Evolutionary conservation across 2,797 vertebrate species (phyloP), one percentile per base, ranked within the genome.

Genomic region (Macroramphosus scolopax): DNA sequence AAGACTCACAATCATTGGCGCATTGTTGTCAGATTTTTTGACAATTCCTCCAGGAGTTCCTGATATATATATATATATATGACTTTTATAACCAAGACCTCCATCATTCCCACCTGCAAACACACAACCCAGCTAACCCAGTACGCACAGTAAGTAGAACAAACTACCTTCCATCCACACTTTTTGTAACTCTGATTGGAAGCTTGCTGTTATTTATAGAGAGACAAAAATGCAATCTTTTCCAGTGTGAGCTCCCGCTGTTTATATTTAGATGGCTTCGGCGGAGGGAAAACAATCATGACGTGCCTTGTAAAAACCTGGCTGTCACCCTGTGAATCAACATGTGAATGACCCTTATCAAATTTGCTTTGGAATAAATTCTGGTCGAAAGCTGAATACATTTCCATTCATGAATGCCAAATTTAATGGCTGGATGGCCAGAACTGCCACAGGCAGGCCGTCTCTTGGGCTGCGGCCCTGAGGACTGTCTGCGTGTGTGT

Each of bases 361-460:
- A 76, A 87, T 88, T 83, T 83, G 77, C 72, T 82, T 60, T 80
- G 77, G 79, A 87, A 79, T 68, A 77, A 63, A 69, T 81, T 77
- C 49, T 59, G 63, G 32, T 59, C 25, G 10, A 54, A 62, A 60
- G 42, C 52, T 47, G 72, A 69, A 82, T 82, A 59, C 15, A 80
- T 87, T 84, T 87, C 80, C 82, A 85, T 84, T 80, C 68, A 78
- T 83, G 75, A 87, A 87, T 79, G 77, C 61, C 58, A 72, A 56
- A 75, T 80, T 68, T 67, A 65, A 67, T 49, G 65, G 36, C 32
- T 67, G 61, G 54, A 46, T 55, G 54, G 60, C 28, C 42, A 72
- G 56, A 54, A 38, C 49, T 63, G 66, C 65, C 67, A 36, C 58
- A 24, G 56, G 18, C 57, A 6, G 39, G 41, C 40, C 8, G 38